Evolutionary conservation across 2,797 vertebrate genomes (phyloP), one percentile per base, ranked within the genome.

Genomic region (Lutjanus argentimaculatus): DNA sequence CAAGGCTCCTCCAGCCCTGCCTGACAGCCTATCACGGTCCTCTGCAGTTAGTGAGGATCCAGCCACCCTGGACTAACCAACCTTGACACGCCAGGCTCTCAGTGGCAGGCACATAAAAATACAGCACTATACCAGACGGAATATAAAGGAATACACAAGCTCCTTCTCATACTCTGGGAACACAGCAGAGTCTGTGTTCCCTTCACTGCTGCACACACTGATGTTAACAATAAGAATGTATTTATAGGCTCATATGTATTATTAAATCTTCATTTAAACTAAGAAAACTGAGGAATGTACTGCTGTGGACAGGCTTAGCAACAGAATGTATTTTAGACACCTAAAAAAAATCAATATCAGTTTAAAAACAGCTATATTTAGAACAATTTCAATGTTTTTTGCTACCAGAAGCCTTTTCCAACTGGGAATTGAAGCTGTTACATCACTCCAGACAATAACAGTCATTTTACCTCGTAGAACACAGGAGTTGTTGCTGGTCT

Each of bases 1-100:
- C 79, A 62, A 12, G 63, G 82, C 77, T 83, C 77, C 65, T 83
- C 73, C 77, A 77, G 73, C 77, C 67, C 63, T 40, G 46, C 64
- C 75, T 86, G 86, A 88, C 84, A 82, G 75, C 80, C 75, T 53
- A 61, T 84, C 80, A 83, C 78, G 73, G 14, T 65, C 64, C 66
- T 67, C 68, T 69, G 57, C 80, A 65, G 53, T 67, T 66, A 83
- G 61, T 21, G 25, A 68, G 71, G 45, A 84, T 68, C n/a, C 25
- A 55, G 78, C 69, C 46, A 11, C 81, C 68, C 72, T 59, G 72
- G 67, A 86, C 68, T 77, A 80, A 77, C 71, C 67, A 85, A 87
- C 77, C 83, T 88, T 87, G 63, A 76, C 75, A 68, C 5, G 16
- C 14, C 48, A 48, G 40, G 61, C 65, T 67, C 57, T 64, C 46